These are phyloP conservation scores for Bovichtus diacanthus DNA, from an alignment of 2,797 vertebrate genomes.

Conservation along the genomic window DNA sequence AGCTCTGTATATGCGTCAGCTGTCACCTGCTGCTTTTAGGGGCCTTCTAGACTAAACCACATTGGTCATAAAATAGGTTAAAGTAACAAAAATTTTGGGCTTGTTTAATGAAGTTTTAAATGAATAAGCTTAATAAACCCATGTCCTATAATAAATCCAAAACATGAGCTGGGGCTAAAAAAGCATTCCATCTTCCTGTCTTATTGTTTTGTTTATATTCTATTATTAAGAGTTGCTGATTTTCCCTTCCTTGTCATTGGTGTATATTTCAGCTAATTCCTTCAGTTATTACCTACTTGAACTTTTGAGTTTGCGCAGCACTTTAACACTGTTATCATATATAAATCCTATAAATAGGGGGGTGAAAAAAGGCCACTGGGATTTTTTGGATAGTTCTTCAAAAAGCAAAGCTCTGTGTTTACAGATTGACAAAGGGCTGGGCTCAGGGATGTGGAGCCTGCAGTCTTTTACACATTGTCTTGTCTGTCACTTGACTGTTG, in stretches of 20 bases:
- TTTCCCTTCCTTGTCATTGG: background rate
- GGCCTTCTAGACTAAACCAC: slow-evolving; percentile 86
- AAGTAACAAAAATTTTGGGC: slow-evolving; percentile 75
- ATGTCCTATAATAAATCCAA: slow-evolving; percentile 65
- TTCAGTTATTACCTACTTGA: slow-evolving; percentile 41
- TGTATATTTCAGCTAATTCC: slow-evolving; percentile 35
- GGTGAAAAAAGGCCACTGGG: slow-evolving; percentile 59
- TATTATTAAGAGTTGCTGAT: slow-evolving; percentile 14
- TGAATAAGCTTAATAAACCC: slow-evolving; percentile 72
- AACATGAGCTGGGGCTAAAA: slow-evolving; percentile 29
- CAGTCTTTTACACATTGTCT: slow-evolving; percentile 87
- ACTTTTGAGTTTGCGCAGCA: slow-evolving; percentile 37
- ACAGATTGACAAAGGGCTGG: slow-evolving; percentile 76
- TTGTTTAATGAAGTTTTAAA: slow-evolving; percentile 78
- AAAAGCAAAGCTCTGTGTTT: slow-evolving; percentile 80
- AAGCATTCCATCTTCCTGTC: slow-evolving; percentile 22
- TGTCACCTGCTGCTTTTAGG: slow-evolving; percentile 85
- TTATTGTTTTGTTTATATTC: slow-evolving; percentile 52
- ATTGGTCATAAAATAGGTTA: slow-evolving; percentile 84
- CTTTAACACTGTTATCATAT: slow-evolving; percentile 62
- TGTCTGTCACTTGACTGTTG: slow-evolving; percentile 93
- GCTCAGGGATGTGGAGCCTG: slow-evolving; percentile 80
- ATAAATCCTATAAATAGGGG: slow-evolving; percentile 70
- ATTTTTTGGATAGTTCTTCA: slow-evolving; percentile 80
- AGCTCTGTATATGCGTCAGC: slow-evolving; percentile 80